Evolutionary conservation across 2,888 invertebrate genomes (phyloP).

Genomic region (Lasioglossum pauxillum): DNA sequence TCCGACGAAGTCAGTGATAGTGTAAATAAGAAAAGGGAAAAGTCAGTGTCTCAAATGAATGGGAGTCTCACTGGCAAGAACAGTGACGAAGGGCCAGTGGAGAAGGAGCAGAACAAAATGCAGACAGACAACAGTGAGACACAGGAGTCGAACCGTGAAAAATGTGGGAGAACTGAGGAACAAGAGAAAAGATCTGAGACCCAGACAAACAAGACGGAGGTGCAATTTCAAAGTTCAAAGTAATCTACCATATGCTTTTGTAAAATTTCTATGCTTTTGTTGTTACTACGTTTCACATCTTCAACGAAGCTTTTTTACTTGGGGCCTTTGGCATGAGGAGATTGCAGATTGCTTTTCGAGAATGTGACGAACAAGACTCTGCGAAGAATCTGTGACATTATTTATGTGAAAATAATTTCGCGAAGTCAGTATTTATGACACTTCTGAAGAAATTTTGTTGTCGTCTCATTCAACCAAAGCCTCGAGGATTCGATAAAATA

Average conservation of each 20-base stretch:
- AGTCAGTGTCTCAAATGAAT: constrained; percentile 55
- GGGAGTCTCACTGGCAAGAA: constrained; percentile 50
- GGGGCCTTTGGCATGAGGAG: background rate
- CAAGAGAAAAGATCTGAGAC: constrained; percentile 77
- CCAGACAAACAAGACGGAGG: constrained; percentile 78
- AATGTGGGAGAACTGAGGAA: constrained; percentile 72
- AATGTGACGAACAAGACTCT: constrained; percentile 1
- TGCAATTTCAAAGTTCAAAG: constrained; percentile 72
- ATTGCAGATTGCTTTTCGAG: constrained; percentile 6
- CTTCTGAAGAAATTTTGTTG: constrained; percentile 36
- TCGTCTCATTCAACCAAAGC: constrained; percentile 52
- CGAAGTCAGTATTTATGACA: constrained; percentile 39
- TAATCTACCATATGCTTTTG: constrained; percentile 68
- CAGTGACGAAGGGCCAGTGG: constrained; percentile 38
- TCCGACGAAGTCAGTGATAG: constrained; percentile 18
- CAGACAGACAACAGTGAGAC: constrained; percentile 18
- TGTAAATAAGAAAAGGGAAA: constrained; percentile 51
- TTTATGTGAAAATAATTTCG: constrained; percentile 43
- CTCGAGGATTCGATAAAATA: constrained; percentile 49
- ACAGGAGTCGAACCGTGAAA: constrained; percentile 64
- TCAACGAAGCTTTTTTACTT: constrained; percentile 33
- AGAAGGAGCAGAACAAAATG: constrained; percentile 33
- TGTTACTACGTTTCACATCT: constrained; percentile 52
- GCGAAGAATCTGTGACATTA: constrained; percentile 31
- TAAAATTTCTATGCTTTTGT: constrained; percentile 69